phyloP scores from a whole-genome alignment of 1,140 invertebrate species.

The Ceratoteleas bidentatus region DNA sequence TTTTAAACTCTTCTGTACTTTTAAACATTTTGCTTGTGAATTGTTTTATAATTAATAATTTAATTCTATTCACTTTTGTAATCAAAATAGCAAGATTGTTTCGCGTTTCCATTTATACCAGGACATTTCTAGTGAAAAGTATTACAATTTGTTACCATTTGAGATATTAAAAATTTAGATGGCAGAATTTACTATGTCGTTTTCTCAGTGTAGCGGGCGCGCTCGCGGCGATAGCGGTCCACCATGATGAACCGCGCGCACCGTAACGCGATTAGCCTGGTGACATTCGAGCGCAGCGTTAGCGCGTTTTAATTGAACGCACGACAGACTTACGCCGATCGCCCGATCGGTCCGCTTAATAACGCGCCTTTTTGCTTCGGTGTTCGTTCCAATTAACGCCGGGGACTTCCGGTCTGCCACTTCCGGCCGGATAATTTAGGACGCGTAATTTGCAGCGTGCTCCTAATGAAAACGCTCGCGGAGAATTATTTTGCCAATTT shows the following conservation, averaged over 20 bases:
- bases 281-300: conserved; percentile 19
- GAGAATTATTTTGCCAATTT: conserved; percentile 57
- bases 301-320: conserved; percentile 28
- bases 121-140: too few relatives aligned
- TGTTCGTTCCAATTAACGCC: conserved; percentile 32
- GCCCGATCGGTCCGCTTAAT: conserved; percentile 12
- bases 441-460: conserved; percentile 23
- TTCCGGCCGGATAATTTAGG: conserved; percentile 29
- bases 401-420: too few relatives aligned
- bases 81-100: too few relatives aligned
- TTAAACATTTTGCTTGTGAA: too few relatives aligned
- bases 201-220: conserved; percentile 19
- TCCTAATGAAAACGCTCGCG: conserved; percentile 46
- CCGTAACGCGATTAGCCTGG: conserved; percentile 20
- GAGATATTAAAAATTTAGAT: too few relatives aligned
- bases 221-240: conserved; percentile 1
- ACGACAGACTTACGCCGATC: conserved; percentile 25
- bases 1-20: too few relatives aligned
- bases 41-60: too few relatives aligned
- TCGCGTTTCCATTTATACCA: too few relatives aligned
- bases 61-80: too few relatives aligned
- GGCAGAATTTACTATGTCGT: too few relatives aligned
- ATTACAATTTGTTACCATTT: too few relatives aligned
- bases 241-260: conserved; percentile 38
- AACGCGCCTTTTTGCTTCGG: conserved; percentile 24